Percentiles rank a stretch among this genome's conserved stretches.
Conservation (phyloP, 1,140 invertebrate species). For the Tetranychus urticae region DNA sequence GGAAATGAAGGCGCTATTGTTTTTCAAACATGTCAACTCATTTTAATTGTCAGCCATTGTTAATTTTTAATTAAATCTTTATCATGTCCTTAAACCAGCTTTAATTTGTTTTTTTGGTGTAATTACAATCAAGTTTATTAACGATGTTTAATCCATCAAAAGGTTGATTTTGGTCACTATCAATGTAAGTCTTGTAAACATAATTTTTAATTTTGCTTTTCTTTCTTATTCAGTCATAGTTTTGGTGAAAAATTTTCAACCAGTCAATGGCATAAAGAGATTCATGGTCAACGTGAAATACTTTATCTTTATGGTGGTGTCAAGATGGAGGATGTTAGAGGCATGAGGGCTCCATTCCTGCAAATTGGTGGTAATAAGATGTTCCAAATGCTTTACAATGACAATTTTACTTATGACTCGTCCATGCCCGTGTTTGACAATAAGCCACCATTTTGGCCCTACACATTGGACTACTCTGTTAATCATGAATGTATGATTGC, state of each 20-base stretch:
- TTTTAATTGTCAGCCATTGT: too few relatives aligned
- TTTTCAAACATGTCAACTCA: too few relatives aligned
- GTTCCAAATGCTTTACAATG: constrained; percentile 18
- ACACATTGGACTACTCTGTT: constrained; percentile 47
- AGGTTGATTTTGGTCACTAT: background rate
- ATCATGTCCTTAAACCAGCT: background rate
- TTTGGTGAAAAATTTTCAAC: constrained; percentile 19
- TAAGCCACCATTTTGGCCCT: constrained; percentile 55
- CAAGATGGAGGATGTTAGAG: constrained; percentile 16
- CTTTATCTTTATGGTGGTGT: constrained; percentile 17
- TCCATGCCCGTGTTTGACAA: constrained; percentile 36
- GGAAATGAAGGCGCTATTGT: too few relatives aligned
- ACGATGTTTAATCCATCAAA: background rate
- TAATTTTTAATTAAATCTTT: too few relatives aligned
- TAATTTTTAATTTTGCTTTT: background rate
- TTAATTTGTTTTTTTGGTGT: background rate
- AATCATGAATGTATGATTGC: constrained; percentile 37
- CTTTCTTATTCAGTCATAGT: constrained; percentile 12
- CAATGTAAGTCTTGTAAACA: background rate
- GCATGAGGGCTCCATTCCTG: constrained; percentile 21
- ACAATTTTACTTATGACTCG: constrained; percentile 20
- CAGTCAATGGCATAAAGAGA: constrained; percentile 17
- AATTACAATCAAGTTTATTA: background rate
- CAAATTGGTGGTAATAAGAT: constrained; percentile 21
- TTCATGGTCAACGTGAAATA: constrained; percentile 17